Percentiles rank a stretch among this genome's conserved stretches.
Evolutionary conservation across 2,113 vertebrate species (phyloP).

Genomic region (Lophochroa leadbeateri): DNA sequence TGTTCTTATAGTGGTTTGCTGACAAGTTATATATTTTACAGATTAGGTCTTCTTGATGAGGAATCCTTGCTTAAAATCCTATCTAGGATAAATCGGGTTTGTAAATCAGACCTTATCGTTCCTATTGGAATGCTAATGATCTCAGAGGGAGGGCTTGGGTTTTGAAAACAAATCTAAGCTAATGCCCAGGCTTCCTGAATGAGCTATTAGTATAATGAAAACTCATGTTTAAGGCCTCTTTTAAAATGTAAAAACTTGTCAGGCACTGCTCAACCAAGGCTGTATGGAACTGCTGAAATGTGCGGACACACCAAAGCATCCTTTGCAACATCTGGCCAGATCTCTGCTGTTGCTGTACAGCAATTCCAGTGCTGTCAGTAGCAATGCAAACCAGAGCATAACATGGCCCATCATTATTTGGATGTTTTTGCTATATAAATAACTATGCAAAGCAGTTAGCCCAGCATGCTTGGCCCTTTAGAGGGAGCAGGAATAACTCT

Average conservation of each 20-base stretch:
- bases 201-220: slow-evolving; percentile 9
- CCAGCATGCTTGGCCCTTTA: background rate
- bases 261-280: background rate
- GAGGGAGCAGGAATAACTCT: background rate
- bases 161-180: slow-evolving; percentile 29
- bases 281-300: background rate
- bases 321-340: background rate
- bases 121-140: slow-evolving; percentile 1
- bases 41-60: slow-evolving; percentile 12
- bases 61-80: slow-evolving; percentile 2
- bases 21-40: background rate
- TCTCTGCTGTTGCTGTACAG: background rate
- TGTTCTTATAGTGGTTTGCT: background rate
- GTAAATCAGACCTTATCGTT: slow-evolving; percentile 3
- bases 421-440: background rate
- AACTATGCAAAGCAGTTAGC: background rate
- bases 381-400: background rate
- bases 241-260: background rate
- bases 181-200: background rate
- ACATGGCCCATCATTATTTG: background rate
- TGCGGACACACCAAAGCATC: background rate
- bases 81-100: background rate
- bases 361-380: background rate
- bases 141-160: slow-evolving; percentile 21
- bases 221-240: background rate